Base-by-base conservation (phyloP, 2,797 vertebrate species). In the Brachyalestes nurse region DNA sequence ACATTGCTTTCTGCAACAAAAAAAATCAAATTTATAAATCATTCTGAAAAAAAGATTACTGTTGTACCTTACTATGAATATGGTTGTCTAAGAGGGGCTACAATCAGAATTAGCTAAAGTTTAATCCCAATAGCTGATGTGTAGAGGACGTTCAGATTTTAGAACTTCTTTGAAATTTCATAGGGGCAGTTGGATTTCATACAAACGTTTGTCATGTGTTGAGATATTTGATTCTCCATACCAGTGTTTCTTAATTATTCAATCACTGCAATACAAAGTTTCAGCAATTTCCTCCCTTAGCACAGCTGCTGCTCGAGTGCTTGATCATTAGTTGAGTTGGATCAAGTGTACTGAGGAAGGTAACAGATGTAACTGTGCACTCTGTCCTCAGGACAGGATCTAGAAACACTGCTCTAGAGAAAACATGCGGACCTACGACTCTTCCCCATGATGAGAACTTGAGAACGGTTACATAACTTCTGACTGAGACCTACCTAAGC, bases 1-100 rank as follows among this genome's bases (percentile, higher is more conserved):
- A 90, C 57, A 49, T 77, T 0, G 82, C 89, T 91, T 95, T 96
- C 96, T 97, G 86, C 67, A 86, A 0, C 58, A 0, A 60, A 16
- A 71, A 74, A 83, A 23, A 67, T 84, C 75, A 79, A 61, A 42
- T 83, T 77, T 0, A 66, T 23, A 66, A 17, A 21, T 4, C 13
- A 71, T 13, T 16, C 9, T 12, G 10, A 7, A 49, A 19, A 49
- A 5, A 2, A 57, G 58, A 25, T 8, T 58, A 3, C 53, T 19
- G 53, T 21, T 21, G n/a, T n/a, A 58, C 7, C 8, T 21, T 21
- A n/a, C 7, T n/a, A 9, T 58, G 1, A 58, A 7, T 58, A 17
- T 8, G 13, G n/a, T 58, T 58, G 55, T 21, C 55, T 58, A 21
- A 21, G 34, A 34, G 34, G 34, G 34, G 34, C 4, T 34, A 34